phyloP scores from a whole-genome alignment of 1,140 invertebrate species.

The Scylla paramamosain region DNA sequence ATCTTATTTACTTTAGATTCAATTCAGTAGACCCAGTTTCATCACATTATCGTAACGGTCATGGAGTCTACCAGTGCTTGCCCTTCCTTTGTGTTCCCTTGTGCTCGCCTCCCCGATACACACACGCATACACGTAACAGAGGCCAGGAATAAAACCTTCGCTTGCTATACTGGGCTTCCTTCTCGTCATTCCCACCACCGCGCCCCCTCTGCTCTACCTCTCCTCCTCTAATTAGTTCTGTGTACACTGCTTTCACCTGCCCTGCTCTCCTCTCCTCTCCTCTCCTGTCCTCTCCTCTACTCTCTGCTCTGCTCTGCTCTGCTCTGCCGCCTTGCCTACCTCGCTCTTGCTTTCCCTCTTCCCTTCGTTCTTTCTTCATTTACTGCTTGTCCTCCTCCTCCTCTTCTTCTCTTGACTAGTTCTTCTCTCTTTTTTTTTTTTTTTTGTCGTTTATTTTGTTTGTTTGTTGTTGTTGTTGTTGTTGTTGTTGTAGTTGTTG shows the following conservation, averaged over 20 bases:
- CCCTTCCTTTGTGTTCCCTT: not conserved
- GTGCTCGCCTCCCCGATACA: not conserved
- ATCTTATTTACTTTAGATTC: not conserved
- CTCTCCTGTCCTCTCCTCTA: not conserved
- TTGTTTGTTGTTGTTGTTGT: not conserved
- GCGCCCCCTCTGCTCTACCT: not conserved
- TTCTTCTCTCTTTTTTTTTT: too few relatives aligned
- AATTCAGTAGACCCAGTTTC: too few relatives aligned
- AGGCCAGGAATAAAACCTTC: not conserved
- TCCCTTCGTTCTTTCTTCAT: too few relatives aligned
- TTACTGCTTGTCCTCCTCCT: too few relatives aligned
- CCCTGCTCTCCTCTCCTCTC: not conserved
- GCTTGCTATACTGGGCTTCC: not conserved
- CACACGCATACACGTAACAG: not conserved
- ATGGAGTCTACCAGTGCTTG: not conserved
- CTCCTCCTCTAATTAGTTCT: too few relatives aligned
- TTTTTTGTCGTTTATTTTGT: too few relatives aligned
- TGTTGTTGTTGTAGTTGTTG: not conserved
- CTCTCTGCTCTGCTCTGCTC: not conserved
- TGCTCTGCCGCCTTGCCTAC: not conserved
- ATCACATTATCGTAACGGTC: not conserved
- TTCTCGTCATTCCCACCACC: not conserved
- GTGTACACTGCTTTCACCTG: too few relatives aligned
- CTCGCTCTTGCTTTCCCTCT: too few relatives aligned
- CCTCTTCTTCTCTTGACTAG: too few relatives aligned